Base-by-base conservation (phyloP, 2,888 invertebrate species). In the Acrobasis consociella region DNA sequence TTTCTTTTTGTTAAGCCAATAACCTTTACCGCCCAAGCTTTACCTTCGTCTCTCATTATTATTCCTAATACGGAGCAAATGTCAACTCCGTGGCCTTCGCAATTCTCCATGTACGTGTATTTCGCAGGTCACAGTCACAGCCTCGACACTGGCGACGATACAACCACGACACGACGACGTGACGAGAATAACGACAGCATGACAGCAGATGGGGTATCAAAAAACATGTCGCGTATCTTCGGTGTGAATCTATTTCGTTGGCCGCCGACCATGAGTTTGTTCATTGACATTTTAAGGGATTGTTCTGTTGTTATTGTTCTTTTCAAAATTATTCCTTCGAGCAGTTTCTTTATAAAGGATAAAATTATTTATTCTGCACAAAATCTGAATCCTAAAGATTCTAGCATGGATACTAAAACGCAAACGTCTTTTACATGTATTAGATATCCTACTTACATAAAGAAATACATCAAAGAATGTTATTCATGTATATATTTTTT, bases 71-170 rank as follows among this genome's bases (percentile, higher is more conserved):
- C 63, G 42, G 39, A 58, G 49, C 58, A 46, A 58, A 58, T 58
- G 22, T 53, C 52, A 53, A 46, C 49, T 58, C 46, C 61, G 58
- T 66, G 58, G 65, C 73, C 75, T 75, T 73, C 69, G 64, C 60
- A 65, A 69, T 69, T 71, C 66, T 67, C 72, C 52, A 71, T 68
- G 72, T 71, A 69, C 70, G 73, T 75, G 70, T 70, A 71, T 70
- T 70, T 67, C 66, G 53, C 69, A 67, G 66, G 63, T 66, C 66
- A 64, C 64, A 71, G 72, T 64, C 67, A 46, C 60, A 67, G 69
- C 76, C 75, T 76, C 72, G 73, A 71, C 76, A 73, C 71, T 74
- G 75, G 15, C 53, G 46, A 61, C 59, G 52, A 65, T 65, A 67
- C 67, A 63, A 65, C 62, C 52, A 59, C 55, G 55, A 62, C 62